Evolutionary conservation across 2,888 invertebrate species (phyloP), one percentile per base, ranked within the genome.

Genomic region (Homarus gammarus): DNA sequence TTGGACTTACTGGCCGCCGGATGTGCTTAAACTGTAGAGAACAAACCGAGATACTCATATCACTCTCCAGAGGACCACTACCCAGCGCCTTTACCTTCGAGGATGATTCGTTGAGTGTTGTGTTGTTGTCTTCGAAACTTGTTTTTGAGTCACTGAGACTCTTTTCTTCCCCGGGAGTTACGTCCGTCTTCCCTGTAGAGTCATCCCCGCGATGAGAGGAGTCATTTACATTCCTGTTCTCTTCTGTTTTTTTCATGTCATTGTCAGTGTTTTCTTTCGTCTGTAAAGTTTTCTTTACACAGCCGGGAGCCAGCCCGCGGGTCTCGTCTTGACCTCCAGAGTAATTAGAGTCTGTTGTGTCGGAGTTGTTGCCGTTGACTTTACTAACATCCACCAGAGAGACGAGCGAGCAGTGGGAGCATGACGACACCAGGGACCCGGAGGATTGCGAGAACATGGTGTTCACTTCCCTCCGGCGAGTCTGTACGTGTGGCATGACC

Each of bases 321-420:
- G 0, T 27, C 27, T 27, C 2, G 22, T 27, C 49, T 18, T 38
- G 38, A 72, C 15, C 6, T 12, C 38, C 79, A n/a, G 49, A 68
- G 33, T 51, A 18, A 38, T 38, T 84, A 18, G 82, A 84, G 12
- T 90, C 87, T 2, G 84, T 84, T 10, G 90, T 83, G 78, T 90
- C 90, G 12, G 90, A 90, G 70, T 87, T 90, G 84, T 84, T 90
- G 18, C 87, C 90, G 33, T 90, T 87, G 40, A 86, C 77, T 2
- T 49, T 61, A 73, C 90, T 87, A 44, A 90, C 90, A 38, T 90
- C 90, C 8, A 90, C 87, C 10, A 90, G 70, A 22, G 87, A 87
- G 61, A 87, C 73, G 5, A 87, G 8, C 15, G 87, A 87, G 64
- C 87, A 73, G 27, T 61, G 36, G 31, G 87, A 87, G 36, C 87